Percentiles rank a stretch among this genome's conserved stretches.
phyloP scores from a whole-genome alignment of 1,140 invertebrate species.

The Cydia pomonella region DNA sequence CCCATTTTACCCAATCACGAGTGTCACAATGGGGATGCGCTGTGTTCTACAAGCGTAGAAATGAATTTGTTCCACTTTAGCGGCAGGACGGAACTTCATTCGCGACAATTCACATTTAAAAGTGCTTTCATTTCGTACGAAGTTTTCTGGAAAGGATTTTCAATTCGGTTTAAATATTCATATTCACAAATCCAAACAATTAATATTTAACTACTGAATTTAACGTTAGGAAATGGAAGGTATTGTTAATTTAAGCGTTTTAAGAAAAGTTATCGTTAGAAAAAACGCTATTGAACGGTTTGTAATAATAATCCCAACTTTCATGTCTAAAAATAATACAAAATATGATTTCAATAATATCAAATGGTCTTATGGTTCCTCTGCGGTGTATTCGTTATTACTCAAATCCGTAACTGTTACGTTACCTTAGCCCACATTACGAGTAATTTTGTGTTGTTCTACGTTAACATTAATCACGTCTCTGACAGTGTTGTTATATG shows the following conservation, averaged over 20 bases:
- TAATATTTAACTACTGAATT: too few relatives aligned
- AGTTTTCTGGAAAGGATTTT: not conserved
- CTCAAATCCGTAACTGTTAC: not conserved
- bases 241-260: too few relatives aligned
- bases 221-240: too few relatives aligned
- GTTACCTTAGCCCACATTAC: not conserved
- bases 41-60: slow-evolving; percentile 25
- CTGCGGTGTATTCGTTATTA: not conserved
- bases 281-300: too few relatives aligned
- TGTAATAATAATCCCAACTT: too few relatives aligned
- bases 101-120: slow-evolving; percentile 16
- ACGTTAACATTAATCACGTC: slow-evolving; percentile 55
- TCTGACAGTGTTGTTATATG: slow-evolving; percentile 63
- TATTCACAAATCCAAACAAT: not conserved
- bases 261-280: too few relatives aligned
- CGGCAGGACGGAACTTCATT: slow-evolving; percentile 19
- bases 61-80: slow-evolving; percentile 18
- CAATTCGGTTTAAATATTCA: not conserved
- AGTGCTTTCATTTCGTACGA: not conserved
- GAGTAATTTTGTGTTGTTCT: not conserved
- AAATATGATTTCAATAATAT: too few relatives aligned
- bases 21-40: slow-evolving; percentile 10
- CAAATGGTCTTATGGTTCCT: not conserved
- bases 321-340: too few relatives aligned
- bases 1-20: slow-evolving; percentile 8